Evolutionary conservation across 2,797 vertebrate species (phyloP).

Genomic region (Poeciliopsis paucimaculata): DNA sequence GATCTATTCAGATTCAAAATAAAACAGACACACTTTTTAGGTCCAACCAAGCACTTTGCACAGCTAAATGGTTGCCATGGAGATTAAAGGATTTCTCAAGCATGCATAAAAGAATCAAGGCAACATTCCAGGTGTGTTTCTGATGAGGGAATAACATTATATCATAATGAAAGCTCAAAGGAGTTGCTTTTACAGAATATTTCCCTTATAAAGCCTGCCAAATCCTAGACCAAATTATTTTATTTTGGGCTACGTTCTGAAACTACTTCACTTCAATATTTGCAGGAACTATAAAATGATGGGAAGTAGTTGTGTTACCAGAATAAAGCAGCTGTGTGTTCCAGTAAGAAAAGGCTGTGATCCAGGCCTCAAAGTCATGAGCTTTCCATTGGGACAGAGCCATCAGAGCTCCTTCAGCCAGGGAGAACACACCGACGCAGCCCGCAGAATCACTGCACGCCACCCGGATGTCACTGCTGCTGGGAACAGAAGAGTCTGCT

Average conservation of each 20-base stretch:
- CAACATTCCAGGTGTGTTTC: too few species aligned
- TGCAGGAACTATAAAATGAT: not conserved
- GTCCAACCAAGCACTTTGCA: too few species aligned
- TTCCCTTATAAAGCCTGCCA: not conserved
- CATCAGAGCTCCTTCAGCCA: slow-evolving; percentile 76
- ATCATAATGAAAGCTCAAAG: too few species aligned
- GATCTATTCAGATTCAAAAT: too few species aligned
- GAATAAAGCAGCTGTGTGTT: slow-evolving; percentile 89
- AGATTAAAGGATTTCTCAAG: too few species aligned
- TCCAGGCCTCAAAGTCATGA: slow-evolving; percentile 95
- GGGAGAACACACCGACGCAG: slow-evolving; percentile 81
- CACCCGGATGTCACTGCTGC: slow-evolving; percentile 81
- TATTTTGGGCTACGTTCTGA: not conserved
- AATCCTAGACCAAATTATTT: not conserved
- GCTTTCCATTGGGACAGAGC: slow-evolving; percentile 87
- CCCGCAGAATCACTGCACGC: slow-evolving; percentile 93
- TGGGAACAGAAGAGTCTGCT: slow-evolving; percentile 9
- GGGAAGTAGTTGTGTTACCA: slow-evolving; percentile 75
- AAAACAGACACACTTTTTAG: too few species aligned
- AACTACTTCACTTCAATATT: not conserved
- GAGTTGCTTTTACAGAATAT: too few species aligned
- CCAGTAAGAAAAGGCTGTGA: slow-evolving; percentile 97
- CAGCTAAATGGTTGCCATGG: too few species aligned
- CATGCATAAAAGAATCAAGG: too few species aligned
- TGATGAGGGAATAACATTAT: too few species aligned